These are phyloP conservation scores for Epinephelus coioides DNA, from an alignment of 2,797 vertebrate species.

Conservation along the genomic window DNA sequence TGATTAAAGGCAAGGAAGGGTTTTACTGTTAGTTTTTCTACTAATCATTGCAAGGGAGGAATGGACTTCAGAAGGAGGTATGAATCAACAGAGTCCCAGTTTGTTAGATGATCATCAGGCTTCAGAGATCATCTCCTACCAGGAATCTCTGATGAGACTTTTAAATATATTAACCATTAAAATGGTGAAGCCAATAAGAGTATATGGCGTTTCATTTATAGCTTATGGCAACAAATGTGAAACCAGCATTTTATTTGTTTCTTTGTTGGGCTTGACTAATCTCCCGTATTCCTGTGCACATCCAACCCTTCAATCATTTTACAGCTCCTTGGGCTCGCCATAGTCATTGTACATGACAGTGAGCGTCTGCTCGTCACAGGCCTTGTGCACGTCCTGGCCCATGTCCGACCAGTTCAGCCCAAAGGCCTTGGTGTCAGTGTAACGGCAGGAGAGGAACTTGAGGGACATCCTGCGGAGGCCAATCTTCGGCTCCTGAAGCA, in stretches of 20 bases:
- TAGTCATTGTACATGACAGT: constrained; percentile 97
- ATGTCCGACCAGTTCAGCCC: constrained; percentile 95
- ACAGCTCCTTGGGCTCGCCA: constrained; percentile 93
- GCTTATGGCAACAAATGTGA: constrained; percentile 13
- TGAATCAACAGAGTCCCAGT: neutral
- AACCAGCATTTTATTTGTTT: constrained; percentile 28
- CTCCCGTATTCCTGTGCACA: constrained; percentile 1
- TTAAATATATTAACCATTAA: neutral
- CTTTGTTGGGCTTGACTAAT: constrained; percentile 30
- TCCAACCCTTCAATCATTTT: constrained; percentile 26
- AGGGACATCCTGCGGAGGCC: constrained; percentile 93
- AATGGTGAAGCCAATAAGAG: neutral
- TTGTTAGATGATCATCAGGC: neutral
- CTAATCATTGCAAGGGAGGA: neutral
- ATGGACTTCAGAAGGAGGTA: neutral
- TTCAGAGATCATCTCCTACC: constrained; percentile 7
- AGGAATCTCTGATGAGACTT: neutral
- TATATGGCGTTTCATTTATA: constrained; percentile 8
- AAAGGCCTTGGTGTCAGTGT: constrained; percentile 96
- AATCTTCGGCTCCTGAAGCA: constrained; percentile 96
- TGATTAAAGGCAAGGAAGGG: neutral
- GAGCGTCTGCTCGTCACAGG: constrained; percentile 95
- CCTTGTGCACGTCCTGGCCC: constrained; percentile 94
- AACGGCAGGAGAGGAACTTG: constrained; percentile 95
- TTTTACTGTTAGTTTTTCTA: constrained; percentile 1